A percentile compares a stretch with the other conserved stretches of the same genome.
Conservation (phyloP, 2,888 invertebrate species). For the Harpalus rufipes region DNA sequence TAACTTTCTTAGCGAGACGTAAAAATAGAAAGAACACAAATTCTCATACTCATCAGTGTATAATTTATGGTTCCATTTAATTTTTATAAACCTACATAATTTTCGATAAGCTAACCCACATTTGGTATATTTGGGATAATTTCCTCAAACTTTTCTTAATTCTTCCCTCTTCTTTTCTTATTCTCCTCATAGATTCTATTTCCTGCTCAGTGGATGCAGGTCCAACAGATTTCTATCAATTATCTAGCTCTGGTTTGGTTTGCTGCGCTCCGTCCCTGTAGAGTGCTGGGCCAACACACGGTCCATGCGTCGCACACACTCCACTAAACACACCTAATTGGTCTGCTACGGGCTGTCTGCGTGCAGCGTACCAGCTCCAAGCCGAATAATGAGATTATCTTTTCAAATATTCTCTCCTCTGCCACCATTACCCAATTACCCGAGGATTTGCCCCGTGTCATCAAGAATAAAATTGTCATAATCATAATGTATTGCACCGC, state of each 20-base stretch:
- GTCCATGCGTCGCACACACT: conserved; percentile 59
- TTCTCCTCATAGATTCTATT: too few species aligned
- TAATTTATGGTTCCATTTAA: too few species aligned
- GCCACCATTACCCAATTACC: conserved; percentile 67
- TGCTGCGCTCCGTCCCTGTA: neutral
- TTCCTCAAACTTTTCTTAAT: too few species aligned
- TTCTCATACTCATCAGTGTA: too few species aligned
- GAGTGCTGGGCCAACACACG: neutral
- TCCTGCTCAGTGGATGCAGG: neutral
- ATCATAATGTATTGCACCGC: neutral
- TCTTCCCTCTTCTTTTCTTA: neutral
- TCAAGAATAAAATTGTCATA: neutral
- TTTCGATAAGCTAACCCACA: too few species aligned
- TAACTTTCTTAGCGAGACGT: too few species aligned
- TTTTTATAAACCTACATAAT: too few species aligned
- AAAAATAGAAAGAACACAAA: too few species aligned
- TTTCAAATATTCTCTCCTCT: conserved; percentile 66
- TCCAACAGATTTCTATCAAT: neutral
- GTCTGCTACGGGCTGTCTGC: conserved; percentile 73
- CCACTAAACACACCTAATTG: conserved; percentile 74
- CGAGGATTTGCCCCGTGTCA: conserved; percentile 60
- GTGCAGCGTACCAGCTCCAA: conserved; percentile 20
- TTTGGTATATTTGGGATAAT: too few species aligned
- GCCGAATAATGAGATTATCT: conserved; percentile 67
- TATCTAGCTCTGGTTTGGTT: neutral